Evolutionary conservation across 2,113 vertebrate genomes (phyloP).

Genomic region (Oryctolagus cuniculus): DNA sequence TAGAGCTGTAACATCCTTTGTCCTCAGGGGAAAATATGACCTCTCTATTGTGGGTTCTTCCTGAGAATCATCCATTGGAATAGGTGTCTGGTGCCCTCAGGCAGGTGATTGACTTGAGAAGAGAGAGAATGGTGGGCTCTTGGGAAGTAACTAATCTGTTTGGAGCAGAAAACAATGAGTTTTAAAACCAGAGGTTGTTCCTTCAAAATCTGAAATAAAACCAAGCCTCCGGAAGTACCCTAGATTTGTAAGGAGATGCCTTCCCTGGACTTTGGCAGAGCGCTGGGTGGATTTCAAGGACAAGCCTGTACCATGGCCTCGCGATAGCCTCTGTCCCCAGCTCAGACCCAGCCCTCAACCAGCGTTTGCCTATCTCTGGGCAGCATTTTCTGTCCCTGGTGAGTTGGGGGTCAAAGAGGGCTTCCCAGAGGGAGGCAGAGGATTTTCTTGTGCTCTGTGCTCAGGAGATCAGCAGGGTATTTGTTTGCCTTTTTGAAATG

Average conservation of each 20-base stretch:
- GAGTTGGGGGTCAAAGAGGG: background rate
- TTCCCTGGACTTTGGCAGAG: background rate
- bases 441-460: too few relatives aligned
- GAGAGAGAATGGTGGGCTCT: background rate
- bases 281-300: background rate
- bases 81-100: background rate
- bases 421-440: background rate
- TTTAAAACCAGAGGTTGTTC: background rate
- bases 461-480: background rate
- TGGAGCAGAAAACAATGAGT: background rate
- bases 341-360: too few relatives aligned
- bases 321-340: background rate
- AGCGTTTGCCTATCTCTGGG: too few relatives aligned
- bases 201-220: background rate
- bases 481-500: constrained; percentile 69
- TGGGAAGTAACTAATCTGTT: background rate
- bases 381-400: background rate
- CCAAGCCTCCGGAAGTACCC: too few relatives aligned
- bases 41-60: background rate
- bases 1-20: background rate
- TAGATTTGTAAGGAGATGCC: background rate
- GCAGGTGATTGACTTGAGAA: background rate
- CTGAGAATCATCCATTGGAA: background rate
- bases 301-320: background rate
- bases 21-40: background rate